Base-by-base conservation (phyloP, 2,113 vertebrate species). In the Atractosteus spatula region DNA sequence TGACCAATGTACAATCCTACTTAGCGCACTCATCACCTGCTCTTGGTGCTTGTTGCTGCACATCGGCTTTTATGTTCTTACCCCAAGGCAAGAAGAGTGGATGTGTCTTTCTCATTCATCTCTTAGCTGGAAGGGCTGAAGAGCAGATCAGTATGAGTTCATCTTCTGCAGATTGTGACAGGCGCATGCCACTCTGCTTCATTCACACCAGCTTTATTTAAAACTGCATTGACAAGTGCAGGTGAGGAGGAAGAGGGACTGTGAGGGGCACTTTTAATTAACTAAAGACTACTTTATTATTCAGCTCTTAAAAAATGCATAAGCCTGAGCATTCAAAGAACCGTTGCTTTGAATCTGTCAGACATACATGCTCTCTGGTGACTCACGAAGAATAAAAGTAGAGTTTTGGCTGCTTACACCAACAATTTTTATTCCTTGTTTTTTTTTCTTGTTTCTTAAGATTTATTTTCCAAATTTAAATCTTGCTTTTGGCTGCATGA, bases 231-330 rank as follows among this genome's bases (percentile, higher is more conserved):
- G 14, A 11, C 57, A 13, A 3, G 14, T 59, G 57, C 57, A 72
- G 63, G 54, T 66, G 41, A 66, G 63, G 3, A 59, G 12, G 57
- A 59, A 13, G 57, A 59, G 29, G 29, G 29, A 29, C 5, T 16
- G 11, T n/a, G 29, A 65, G 41, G 56, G 45, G 56, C 54, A 56
- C 13, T 66, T 66, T 66, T 72, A n/a, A 66, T 66, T 55, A 44
- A 66, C 41, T n/a, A 59, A 59, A 59, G 3, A 13, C 5, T 59
- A 59, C 4, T 59, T 3, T 7, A n/a, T 51, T 51, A 59, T n/a
- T 13, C 57, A 6, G 57, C 57, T 59, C 57, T 59, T 59, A 4
- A 59, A 59, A 59, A 59, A 14, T 59, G 6, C 14, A 59, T 59
- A 13, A 59, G n/a, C 13, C 12, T 59, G 57, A 13, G 11, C 57